Conservation (phyloP, 2,797 vertebrate genomes). For the Bryconaethiops microstoma region DNA sequence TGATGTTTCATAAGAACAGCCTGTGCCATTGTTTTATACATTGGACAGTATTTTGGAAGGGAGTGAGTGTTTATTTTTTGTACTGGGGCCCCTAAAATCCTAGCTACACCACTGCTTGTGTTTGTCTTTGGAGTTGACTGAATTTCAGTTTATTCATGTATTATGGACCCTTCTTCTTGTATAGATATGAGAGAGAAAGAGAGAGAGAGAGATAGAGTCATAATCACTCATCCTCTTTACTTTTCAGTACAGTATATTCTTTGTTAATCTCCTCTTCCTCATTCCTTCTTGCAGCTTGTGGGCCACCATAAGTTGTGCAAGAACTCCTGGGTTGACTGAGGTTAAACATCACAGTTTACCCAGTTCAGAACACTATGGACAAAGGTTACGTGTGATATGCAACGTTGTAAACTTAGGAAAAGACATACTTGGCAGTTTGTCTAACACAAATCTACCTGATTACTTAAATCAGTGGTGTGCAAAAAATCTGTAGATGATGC, state of each 20-base stretch:
- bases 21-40: too few species aligned
- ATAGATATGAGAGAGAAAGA: constrained; percentile 5
- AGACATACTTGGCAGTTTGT: constrained; percentile 3
- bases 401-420: constrained; percentile 19
- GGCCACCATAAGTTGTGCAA: constrained; percentile 36
- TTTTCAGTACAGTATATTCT: constrained; percentile 16
- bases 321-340: constrained; percentile 12
- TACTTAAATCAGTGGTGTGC: not conserved
- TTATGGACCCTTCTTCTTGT: too few species aligned
- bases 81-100: too few species aligned
- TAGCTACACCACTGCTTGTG: too few species aligned
- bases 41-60: too few species aligned
- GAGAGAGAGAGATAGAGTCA: not conserved
- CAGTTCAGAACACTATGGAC: not conserved
- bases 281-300: constrained; percentile 1
- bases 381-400: constrained; percentile 53
- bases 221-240: not conserved
- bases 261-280: constrained; percentile 16
- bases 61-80: too few species aligned
- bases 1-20: too few species aligned
- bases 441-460: not conserved
- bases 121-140: too few species aligned
- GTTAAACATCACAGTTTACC: constrained; percentile 35
- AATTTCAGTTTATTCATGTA: too few species aligned
- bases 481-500: not conserved